phyloP scores from a whole-genome alignment of 2,888 invertebrate genomes.

The Apotomis betuletana region DNA sequence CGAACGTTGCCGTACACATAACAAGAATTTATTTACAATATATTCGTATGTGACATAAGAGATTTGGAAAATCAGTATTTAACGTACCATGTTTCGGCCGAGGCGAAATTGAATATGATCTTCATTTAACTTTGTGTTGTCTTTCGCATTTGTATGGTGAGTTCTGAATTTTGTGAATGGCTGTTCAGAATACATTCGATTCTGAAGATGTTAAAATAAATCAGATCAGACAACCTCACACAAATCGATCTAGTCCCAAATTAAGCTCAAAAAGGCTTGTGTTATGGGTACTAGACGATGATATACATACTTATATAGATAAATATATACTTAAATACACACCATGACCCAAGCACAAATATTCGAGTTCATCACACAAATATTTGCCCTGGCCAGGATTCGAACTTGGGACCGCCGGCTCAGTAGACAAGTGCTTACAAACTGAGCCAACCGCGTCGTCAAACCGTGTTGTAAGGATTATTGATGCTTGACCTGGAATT shows the following conservation, averaged over 20 bases:
- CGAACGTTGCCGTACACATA: not conserved
- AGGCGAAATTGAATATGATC: slow-evolving; percentile 44
- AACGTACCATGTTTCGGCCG: slow-evolving; percentile 24
- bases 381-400: too few species aligned
- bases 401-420: too few species aligned
- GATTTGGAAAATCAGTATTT: slow-evolving; percentile 6
- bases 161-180: slow-evolving; percentile 9
- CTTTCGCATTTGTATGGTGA: slow-evolving; percentile 19
- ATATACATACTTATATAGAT: too few species aligned
- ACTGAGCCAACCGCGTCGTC: too few species aligned
- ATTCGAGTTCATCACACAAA: too few species aligned
- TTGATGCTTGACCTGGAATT: not conserved
- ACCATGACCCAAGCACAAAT: too few species aligned
- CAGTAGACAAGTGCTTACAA: too few species aligned
- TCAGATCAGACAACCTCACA: too few species aligned
- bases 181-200: not conserved
- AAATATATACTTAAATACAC: too few species aligned
- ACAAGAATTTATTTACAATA: not conserved
- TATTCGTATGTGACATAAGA: not conserved
- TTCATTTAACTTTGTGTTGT: slow-evolving; percentile 47
- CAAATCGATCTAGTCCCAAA: too few species aligned
- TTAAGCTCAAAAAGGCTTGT: too few species aligned
- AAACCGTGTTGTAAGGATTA: not conserved
- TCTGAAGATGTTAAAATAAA: not conserved
- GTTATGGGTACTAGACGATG: too few species aligned